These are phyloP conservation scores for Astropecten irregularis DNA, from an alignment of 53 echinoderm and acorn worm genomes.

Conservation along the genomic window DNA sequence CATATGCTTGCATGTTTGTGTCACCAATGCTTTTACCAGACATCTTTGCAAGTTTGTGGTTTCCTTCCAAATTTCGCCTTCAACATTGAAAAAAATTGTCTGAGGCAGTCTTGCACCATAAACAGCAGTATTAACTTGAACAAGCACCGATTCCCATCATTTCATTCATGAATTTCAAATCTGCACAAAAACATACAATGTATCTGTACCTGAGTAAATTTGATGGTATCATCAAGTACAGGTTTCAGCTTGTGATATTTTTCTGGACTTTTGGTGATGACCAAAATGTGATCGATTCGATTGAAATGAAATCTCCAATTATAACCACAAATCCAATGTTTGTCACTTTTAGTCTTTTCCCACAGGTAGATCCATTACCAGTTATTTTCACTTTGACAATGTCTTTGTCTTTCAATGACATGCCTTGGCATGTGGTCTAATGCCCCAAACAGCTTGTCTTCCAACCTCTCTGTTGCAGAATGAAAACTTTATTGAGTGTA, in stretches of 20 bases:
- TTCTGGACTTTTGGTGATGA: conserved; percentile 28
- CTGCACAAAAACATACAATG: conserved; percentile 32
- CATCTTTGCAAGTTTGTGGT: neutral
- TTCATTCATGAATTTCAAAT: conserved; percentile 62
- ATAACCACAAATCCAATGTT: neutral
- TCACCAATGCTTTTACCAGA: conserved; percentile 17
- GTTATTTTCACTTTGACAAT: conserved; percentile 21
- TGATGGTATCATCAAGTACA: conserved; percentile 12
- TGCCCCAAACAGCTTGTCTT: neutral
- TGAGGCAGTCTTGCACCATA: conserved; percentile 34
- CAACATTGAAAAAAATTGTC: conserved; percentile 9
- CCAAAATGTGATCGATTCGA: conserved; percentile 31
- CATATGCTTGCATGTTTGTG: no score
- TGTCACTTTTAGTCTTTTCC: neutral
- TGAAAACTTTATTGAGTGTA: no score
- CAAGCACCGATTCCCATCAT: conserved; percentile 60
- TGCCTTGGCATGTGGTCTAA: neutral
- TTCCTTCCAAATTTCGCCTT: neutral
- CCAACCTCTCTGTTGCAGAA: neutral
- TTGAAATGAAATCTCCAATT: neutral
- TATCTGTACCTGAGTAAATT: neutral
- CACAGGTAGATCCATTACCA: conserved; percentile 34
- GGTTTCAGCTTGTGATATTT: conserved; percentile 30
- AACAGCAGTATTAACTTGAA: conserved; percentile 29
- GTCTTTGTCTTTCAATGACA: neutral